Conservation (phyloP, 2,797 vertebrate genomes). For the Acanthiza pusilla region DNA sequence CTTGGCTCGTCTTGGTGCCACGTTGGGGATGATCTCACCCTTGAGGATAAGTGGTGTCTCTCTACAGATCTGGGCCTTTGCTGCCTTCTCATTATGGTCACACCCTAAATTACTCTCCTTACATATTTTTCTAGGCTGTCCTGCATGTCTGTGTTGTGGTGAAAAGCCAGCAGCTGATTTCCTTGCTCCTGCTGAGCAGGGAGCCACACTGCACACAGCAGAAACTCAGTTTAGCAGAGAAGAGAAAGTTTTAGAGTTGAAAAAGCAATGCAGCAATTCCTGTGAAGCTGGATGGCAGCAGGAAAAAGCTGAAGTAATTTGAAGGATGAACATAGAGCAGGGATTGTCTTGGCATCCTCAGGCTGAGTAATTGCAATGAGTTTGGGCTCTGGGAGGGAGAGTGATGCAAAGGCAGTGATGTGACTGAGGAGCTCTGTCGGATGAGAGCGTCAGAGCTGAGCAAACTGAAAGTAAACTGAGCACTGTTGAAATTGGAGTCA, state of each 20-base stretch:
- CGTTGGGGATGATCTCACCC: background rate
- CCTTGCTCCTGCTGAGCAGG: background rate
- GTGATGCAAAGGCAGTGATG: accelerated
- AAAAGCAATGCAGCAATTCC: background rate
- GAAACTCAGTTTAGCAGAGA: background rate
- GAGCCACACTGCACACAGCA: background rate
- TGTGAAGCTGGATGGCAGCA: background rate
- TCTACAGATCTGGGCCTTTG: background rate
- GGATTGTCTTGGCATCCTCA: background rate
- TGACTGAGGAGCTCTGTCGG: background rate
- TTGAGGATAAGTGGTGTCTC: background rate
- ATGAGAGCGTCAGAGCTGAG: background rate
- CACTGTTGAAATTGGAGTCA: background rate
- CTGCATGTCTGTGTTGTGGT: background rate
- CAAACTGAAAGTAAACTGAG: background rate
- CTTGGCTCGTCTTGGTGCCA: background rate
- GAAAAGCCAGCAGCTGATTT: background rate
- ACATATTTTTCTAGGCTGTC: background rate
- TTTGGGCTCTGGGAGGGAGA: background rate
- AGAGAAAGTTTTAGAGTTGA: background rate
- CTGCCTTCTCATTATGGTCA: background rate
- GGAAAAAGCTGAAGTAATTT: background rate
- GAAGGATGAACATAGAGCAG: background rate
- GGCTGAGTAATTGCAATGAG: background rate
- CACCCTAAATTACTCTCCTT: background rate